A percentile compares a stretch with the other conserved stretches of the same genome.
Evolutionary conservation across 35 echinoderm and acorn worm species (phyloP).

Genomic region (Diadema setosum): DNA sequence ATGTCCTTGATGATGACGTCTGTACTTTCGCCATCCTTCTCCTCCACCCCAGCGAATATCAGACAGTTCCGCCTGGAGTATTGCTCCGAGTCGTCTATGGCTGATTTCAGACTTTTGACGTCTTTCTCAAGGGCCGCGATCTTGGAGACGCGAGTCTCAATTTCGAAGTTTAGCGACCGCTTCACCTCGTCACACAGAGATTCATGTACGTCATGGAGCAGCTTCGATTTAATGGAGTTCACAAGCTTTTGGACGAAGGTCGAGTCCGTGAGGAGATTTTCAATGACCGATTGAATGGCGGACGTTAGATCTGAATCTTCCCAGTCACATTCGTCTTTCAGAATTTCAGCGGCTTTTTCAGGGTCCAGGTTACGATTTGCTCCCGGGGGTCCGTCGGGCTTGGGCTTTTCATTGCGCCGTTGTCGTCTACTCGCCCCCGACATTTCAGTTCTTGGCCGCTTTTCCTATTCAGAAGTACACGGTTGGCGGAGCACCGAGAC

Average conservation of each 20-base stretch:
- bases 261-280: not conserved
- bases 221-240: not conserved
- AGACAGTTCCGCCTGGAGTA: not conserved
- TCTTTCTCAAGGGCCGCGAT: not conserved
- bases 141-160: not conserved
- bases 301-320: not conserved
- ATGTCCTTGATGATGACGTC: not conserved
- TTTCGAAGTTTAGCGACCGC: not conserved
- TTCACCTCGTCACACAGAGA: not conserved
- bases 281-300: not conserved
- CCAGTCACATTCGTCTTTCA: not conserved
- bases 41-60: not conserved
- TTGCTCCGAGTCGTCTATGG: not conserved
- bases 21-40: not conserved
- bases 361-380: not conserved
- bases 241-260: not conserved
- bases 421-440: too few relatives aligned
- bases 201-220: not conserved
- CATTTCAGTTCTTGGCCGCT: too few relatives aligned
- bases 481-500: too few relatives aligned
- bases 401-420: too few relatives aligned
- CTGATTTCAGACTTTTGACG: not conserved
- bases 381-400: not conserved
- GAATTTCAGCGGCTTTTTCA: not conserved
- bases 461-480: too few relatives aligned